Percentiles rank a stretch among this genome's conserved stretches.
These are phyloP conservation scores for Macquaria australasica DNA, from an alignment of 2,113 vertebrate species.

Conservation along the genomic window DNA sequence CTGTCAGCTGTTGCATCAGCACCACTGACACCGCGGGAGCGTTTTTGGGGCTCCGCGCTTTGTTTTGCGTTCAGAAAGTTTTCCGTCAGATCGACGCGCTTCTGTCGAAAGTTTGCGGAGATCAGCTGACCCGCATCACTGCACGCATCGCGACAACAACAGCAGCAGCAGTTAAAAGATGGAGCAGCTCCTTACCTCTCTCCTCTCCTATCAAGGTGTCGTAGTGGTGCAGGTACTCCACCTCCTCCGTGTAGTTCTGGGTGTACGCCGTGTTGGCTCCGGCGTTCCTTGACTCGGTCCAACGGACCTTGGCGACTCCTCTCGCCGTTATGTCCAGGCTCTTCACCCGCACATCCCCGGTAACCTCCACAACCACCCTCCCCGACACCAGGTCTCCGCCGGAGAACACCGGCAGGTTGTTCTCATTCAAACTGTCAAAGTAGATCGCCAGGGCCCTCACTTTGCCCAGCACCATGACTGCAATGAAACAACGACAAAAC, in stretches of 20 bases:
- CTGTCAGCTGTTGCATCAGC: constrained; percentile 76
- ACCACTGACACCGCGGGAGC: constrained; percentile 48
- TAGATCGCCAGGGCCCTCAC: constrained; percentile 93
- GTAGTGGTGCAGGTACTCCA: constrained; percentile 96
- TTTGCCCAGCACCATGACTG: constrained; percentile 92
- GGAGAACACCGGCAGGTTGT: constrained; percentile 95
- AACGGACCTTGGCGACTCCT: constrained; percentile 97
- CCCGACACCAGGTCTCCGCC: constrained; percentile 97
- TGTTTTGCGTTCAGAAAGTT: constrained; percentile 48
- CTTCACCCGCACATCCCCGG: constrained; percentile 93
- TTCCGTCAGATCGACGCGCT: too few relatives aligned
- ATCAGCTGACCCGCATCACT: background rate
- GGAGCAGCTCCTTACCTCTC: constrained; percentile 87
- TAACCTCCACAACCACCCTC: constrained; percentile 93
- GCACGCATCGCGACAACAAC: background rate
- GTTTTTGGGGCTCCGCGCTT: background rate
- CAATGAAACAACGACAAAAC: background rate
- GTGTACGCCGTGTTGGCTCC: constrained; percentile 98
- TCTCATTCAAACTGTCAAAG: constrained; percentile 97
- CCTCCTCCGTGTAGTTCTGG: constrained; percentile 98
- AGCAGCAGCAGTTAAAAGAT: background rate
- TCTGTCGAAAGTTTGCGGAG: constrained; percentile 26
- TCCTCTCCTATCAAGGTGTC: constrained; percentile 95
- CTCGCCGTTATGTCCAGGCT: constrained; percentile 92
- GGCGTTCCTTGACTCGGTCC: constrained; percentile 97